A percentile compares a stretch with the other conserved stretches of the same genome.
Conservation (phyloP, 2,888 invertebrate species). For the Poecilobothrus nobilitatus region DNA sequence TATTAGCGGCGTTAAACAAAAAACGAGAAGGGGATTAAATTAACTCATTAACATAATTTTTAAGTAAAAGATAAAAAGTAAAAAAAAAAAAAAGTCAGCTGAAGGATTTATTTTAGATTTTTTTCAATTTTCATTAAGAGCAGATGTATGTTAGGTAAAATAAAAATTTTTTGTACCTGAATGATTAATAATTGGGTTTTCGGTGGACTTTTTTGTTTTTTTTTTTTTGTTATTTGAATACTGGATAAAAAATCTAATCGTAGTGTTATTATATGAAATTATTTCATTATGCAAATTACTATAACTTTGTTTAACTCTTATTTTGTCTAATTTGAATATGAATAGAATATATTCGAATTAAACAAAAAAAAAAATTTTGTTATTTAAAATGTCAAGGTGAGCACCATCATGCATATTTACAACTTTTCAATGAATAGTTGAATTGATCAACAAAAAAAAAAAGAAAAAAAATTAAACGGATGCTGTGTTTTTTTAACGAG, state of each 20-base stretch:
- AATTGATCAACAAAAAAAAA: no score
- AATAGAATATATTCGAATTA: neutral
- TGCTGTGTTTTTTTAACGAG: no score
- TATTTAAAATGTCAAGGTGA: neutral
- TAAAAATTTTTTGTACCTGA: neutral
- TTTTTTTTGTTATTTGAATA: neutral
- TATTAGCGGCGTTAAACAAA: neutral
- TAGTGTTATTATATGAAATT: neutral
- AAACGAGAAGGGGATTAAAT: neutral
- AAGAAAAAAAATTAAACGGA: no score
- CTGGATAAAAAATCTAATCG: neutral
- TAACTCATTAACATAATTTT: slow-evolving; percentile 6
- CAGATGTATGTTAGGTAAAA: neutral
- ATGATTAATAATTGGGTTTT: neutral
- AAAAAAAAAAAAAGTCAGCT: neutral
- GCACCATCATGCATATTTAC: neutral
- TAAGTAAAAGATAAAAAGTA: neutral
- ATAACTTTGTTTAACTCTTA: neutral
- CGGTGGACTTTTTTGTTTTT: no score
- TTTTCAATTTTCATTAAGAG: neutral
- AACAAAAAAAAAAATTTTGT: neutral
- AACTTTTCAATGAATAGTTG: no score
- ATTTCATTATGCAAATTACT: neutral
- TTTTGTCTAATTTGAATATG: neutral
- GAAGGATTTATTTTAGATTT: neutral